Percentiles rank a stretch among this genome's conserved stretches.
Conservation (phyloP, 2,113 vertebrate genomes). For the Aldabrachelys gigantea region DNA sequence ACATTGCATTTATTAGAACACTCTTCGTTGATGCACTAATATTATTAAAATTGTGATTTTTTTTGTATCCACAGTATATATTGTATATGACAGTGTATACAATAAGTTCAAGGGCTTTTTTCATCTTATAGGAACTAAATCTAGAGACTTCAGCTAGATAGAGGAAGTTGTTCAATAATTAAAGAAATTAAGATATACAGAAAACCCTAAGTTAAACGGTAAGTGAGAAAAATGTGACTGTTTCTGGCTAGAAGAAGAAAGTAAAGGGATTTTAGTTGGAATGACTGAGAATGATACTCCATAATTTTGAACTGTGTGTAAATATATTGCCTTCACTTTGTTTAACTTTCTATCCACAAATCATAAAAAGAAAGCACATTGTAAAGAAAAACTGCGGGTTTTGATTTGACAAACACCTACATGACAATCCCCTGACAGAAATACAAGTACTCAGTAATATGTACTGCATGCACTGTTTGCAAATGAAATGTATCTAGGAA, state of each 20-base stretch:
- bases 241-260: not conserved
- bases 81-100: not conserved
- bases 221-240: not conserved
- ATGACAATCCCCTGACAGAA: not conserved
- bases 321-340: not conserved
- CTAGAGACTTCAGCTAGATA: not conserved
- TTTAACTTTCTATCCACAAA: not conserved
- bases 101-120: not conserved
- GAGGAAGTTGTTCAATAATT: not conserved
- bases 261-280: not conserved
- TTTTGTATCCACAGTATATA: not conserved
- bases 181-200: not conserved
- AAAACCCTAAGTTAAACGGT: not conserved
- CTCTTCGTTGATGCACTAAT: not conserved
- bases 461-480: not conserved
- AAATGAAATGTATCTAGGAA: not conserved
- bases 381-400: not conserved
- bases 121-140: not conserved
- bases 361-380: not conserved
- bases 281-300: not conserved
- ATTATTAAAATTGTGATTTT: not conserved
- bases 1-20: not conserved
- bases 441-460: not conserved
- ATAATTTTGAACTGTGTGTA: not conserved
- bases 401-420: not conserved